Evolutionary conservation across 2,888 invertebrate genomes (phyloP).

Genomic region (Acleris holmiana): DNA sequence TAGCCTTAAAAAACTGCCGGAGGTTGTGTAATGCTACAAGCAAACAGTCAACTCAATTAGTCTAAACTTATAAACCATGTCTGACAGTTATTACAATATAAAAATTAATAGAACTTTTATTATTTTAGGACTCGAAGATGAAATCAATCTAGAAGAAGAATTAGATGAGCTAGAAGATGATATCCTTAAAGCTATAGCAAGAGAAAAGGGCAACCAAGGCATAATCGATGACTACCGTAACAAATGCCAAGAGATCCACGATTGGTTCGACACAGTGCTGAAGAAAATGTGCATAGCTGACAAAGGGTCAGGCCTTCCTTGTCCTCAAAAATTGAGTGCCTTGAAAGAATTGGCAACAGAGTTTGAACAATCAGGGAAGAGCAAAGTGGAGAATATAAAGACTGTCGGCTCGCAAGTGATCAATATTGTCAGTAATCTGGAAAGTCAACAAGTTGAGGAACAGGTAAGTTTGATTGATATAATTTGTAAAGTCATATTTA

Average conservation of each 20-base stretch:
- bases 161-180: slow-evolving; percentile 89
- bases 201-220: slow-evolving; percentile 90
- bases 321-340: slow-evolving; percentile 90
- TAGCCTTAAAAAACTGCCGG: no score
- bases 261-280: slow-evolving; percentile 91
- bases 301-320: slow-evolving; percentile 92
- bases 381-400: slow-evolving; percentile 89
- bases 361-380: slow-evolving; percentile 89
- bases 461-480: slow-evolving; percentile 77
- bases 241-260: slow-evolving; percentile 89
- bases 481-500: no score
- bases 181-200: slow-evolving; percentile 88
- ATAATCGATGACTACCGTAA: slow-evolving; percentile 91
- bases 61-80: no score
- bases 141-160: slow-evolving; percentile 88
- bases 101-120: not conserved
- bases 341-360: slow-evolving; percentile 89
- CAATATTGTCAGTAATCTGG: slow-evolving; percentile 93
- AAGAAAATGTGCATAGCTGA: slow-evolving; percentile 93
- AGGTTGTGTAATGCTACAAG: no score
- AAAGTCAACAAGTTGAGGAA: slow-evolving; percentile 95
- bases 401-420: slow-evolving; percentile 88
- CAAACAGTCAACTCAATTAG: no score
- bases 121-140: slow-evolving; percentile 84
- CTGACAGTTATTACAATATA: no score